These are phyloP conservation scores for Sandelia bainsii DNA, from an alignment of 2,797 vertebrate species.

Conservation along the genomic window DNA sequence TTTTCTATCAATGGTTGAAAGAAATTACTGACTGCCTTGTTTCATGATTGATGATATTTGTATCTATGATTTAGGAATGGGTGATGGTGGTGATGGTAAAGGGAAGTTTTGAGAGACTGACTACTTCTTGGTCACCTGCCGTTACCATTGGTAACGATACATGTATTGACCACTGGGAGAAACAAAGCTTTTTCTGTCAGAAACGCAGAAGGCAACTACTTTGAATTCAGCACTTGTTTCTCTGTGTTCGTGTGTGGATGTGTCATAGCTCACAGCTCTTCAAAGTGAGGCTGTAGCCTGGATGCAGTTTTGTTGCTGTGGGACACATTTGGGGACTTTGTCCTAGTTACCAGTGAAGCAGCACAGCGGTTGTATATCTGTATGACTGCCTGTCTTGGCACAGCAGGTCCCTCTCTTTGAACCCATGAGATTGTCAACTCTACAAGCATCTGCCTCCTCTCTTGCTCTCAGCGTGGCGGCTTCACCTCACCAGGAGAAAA, in stretches of 20 bases:
- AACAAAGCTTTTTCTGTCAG: no score
- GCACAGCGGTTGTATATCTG: conserved; percentile 1
- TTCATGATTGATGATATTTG: not conserved
- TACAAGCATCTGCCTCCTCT: conserved; percentile 5
- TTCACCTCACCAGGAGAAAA: conserved; percentile 18
- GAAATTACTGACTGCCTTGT: not conserved
- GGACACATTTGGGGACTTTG: not conserved
- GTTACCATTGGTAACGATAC: no score
- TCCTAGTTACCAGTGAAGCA: conserved; percentile 32
- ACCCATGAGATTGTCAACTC: conserved; percentile 19
- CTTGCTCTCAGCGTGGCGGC: conserved; percentile 30
- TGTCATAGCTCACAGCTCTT: not conserved
- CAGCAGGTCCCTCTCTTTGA: conserved; percentile 43
- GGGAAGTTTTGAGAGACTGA: no score
- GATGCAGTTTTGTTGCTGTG: not conserved
- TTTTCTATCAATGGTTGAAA: conserved; percentile 1
- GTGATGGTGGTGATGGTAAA: no score
- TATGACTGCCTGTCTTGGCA: conserved; percentile 19
- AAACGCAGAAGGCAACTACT: no score
- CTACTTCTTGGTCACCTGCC: no score
- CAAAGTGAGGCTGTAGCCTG: not conserved
- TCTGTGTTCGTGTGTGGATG: not conserved
- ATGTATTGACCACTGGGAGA: no score
- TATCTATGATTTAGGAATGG: not conserved
- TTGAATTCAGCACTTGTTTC: not conserved